Percentiles rank a stretch among this genome's conserved stretches.
phyloP scores from a whole-genome alignment of 2,113 vertebrate genomes.

The Rhynchomys soricoides region DNA sequence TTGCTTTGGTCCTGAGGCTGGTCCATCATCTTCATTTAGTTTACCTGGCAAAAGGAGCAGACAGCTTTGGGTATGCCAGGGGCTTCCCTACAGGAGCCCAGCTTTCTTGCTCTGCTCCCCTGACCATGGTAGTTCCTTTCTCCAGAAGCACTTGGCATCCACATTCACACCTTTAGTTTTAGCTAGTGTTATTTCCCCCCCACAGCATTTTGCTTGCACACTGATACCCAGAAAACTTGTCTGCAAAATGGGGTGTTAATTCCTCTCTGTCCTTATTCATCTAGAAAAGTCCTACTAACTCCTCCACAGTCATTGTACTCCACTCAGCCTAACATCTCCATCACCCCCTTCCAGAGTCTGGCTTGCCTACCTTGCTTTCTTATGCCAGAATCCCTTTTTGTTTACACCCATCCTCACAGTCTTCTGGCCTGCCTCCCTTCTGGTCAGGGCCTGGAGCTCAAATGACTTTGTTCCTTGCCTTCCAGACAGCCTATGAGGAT shows the following conservation, averaged over 20 bases:
- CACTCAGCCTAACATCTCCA: not conserved
- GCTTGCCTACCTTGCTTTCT: not conserved
- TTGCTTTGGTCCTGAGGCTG: not conserved
- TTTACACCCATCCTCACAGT: not conserved
- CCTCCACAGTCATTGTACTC: not conserved
- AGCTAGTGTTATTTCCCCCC: not conserved
- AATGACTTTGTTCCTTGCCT: not conserved
- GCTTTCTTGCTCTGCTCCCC: not conserved
- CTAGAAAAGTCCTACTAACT: not conserved
- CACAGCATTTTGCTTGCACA: not conserved
- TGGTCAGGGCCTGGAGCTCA: not conserved
- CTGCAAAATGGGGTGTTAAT: slow-evolving; percentile 5
- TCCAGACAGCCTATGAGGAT: not conserved
- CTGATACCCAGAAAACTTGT: not conserved
- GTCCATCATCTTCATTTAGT: not conserved
- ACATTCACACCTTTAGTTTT: not conserved
- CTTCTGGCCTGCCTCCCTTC: not conserved
- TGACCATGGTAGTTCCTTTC: not conserved
- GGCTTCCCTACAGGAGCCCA: not conserved
- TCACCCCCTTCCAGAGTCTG: not conserved
- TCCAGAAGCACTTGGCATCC: not conserved
- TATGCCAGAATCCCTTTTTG: not conserved
- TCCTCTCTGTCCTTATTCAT: not conserved
- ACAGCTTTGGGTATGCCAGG: not conserved
- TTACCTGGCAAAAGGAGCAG: not conserved